Conservation (phyloP, 2,113 vertebrate species). For the Himantopus leucocephalus region DNA sequence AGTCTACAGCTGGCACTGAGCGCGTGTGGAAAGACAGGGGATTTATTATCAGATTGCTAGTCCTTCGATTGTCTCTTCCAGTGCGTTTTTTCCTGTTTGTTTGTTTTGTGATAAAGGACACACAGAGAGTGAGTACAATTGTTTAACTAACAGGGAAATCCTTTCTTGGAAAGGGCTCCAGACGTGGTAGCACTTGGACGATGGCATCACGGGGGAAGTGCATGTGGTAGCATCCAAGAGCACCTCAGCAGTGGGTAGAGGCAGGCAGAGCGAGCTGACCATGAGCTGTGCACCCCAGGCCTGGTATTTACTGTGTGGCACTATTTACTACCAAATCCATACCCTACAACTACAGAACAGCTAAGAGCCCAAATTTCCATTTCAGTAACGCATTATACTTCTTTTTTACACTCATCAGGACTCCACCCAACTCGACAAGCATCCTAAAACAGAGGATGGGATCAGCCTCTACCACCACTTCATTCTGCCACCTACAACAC, state of each 20-base stretch:
- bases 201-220: background rate
- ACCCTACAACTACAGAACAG: background rate
- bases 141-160: constrained; percentile 37
- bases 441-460: background rate
- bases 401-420: background rate
- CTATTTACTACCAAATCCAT: background rate
- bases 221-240: background rate
- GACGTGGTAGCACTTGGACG: background rate
- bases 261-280: background rate
- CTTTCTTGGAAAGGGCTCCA: background rate
- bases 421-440: background rate
- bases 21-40: constrained; percentile 11
- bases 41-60: constrained; percentile 38
- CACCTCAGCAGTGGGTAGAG: background rate
- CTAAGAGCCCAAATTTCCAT: background rate
- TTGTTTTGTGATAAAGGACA: constrained; percentile 55
- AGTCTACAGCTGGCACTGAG: constrained; percentile 39
- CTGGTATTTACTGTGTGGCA: background rate
- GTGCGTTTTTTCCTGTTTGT: background rate
- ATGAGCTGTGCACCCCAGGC: background rate
- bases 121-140: background rate
- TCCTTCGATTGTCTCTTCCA: constrained; percentile 7
- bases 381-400: rapidly evolving
- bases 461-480: background rate
- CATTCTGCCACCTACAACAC: background rate